phyloP scores from a whole-genome alignment of 2,888 invertebrate genomes.

The Branchinecta sandiegonensis region DNA sequence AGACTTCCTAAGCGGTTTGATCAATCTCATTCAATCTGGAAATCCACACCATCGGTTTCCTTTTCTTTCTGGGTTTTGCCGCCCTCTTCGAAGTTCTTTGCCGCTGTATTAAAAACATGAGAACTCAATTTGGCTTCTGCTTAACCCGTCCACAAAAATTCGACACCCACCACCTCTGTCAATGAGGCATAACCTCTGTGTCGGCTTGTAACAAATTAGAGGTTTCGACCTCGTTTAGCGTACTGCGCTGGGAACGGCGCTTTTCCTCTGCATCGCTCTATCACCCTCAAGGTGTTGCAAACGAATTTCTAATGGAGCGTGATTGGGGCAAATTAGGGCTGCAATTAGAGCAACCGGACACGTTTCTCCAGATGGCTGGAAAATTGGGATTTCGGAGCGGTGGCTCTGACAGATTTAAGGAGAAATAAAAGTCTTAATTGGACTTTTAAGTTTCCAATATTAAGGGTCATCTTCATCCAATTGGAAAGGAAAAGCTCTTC shows the following conservation, averaged over 20 bases:
- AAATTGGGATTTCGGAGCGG: neutral
- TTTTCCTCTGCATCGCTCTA: neutral
- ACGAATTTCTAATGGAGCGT: slow-evolving; percentile 15
- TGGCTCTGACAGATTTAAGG: slow-evolving; percentile 16
- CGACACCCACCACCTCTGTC: slow-evolving; percentile 9
- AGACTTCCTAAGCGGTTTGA: neutral
- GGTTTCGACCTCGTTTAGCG: slow-evolving; percentile 10
- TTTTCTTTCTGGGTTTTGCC: neutral
- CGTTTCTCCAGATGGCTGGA: slow-evolving; percentile 5
- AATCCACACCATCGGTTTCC: slow-evolving; percentile 2
- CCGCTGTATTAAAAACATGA: slow-evolving; percentile 4
- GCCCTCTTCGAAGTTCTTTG: neutral
- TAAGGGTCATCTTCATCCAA: no score
- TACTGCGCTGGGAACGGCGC: neutral
- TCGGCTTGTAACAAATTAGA: slow-evolving; percentile 15
- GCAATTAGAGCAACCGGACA: slow-evolving; percentile 17
- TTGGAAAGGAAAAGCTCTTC: no score
- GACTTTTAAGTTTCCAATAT: neutral
- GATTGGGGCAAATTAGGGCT: slow-evolving; percentile 8
- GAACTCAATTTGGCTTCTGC: slow-evolving; percentile 16
- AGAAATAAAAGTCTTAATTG: slow-evolving; percentile 10
- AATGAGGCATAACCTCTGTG: slow-evolving; percentile 17
- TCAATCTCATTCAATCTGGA: slow-evolving; percentile 14
- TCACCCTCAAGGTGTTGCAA: slow-evolving; percentile 1
- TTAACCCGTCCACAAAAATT: slow-evolving; percentile 12